A percentile compares a stretch with the other conserved stretches of the same genome.
phyloP scores from a whole-genome alignment of 2,888 invertebrate genomes.

The Pseudolycoriella hygida region DNA sequence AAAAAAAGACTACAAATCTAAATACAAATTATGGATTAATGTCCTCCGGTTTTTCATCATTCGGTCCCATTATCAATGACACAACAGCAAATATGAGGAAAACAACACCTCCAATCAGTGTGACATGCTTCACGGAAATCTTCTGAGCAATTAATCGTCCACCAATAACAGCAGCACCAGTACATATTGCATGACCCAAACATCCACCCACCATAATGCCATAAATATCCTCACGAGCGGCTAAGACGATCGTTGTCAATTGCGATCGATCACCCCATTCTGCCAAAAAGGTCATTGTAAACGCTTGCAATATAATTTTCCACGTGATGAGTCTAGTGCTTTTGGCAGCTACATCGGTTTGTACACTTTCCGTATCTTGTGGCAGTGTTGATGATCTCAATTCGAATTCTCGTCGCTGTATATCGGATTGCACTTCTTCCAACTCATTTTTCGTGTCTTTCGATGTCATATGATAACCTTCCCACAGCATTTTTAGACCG shows the following conservation, averaged over 20 bases:
- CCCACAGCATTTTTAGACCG: conserved; percentile 94
- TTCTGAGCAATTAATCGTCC: conserved; percentile 92
- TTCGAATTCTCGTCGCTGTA: conserved; percentile 85
- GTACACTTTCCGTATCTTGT: conserved; percentile 16
- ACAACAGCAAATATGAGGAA: conserved; percentile 89
- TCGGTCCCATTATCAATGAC: conserved; percentile 72
- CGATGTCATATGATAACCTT: conserved; percentile 85
- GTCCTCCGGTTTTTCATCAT: conserved; percentile 14
- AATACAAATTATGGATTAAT: no score
- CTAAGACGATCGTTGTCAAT: conserved; percentile 90
- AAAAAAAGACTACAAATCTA: no score
- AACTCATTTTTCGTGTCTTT: conserved; percentile 89
- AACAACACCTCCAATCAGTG: conserved; percentile 87
- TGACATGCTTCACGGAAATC: conserved; percentile 91
- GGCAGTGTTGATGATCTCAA: conserved; percentile 37
- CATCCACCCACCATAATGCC: conserved; percentile 91
- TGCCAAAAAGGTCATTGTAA: conserved; percentile 91
- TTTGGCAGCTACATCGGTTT: conserved; percentile 28
- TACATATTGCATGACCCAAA: conserved; percentile 88
- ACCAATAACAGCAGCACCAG: conserved; percentile 90
- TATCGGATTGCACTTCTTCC: conserved; percentile 89
- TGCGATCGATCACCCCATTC: conserved; percentile 99
- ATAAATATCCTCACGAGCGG: conserved; percentile 83
- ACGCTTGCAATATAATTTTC: conserved; percentile 69
- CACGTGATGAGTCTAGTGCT: conserved; percentile 22